Evolutionary conservation across 2,888 invertebrate species (phyloP).

Genomic region (Branchipolynoe longqiensis): DNA sequence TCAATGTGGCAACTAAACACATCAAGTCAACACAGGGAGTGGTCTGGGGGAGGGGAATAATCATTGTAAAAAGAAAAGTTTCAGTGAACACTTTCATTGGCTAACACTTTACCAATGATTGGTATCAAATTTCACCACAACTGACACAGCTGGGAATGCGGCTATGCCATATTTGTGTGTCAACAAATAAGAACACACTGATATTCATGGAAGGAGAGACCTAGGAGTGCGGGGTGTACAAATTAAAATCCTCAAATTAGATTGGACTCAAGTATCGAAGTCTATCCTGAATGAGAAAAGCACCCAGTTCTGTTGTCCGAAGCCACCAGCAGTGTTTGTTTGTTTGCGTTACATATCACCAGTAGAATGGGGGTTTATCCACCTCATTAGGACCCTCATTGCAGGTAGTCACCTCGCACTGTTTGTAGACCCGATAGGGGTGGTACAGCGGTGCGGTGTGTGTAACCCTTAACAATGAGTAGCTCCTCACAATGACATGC

Average conservation of each 20-base stretch:
- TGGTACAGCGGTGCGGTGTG: too few relatives aligned
- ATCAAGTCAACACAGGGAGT: conserved; percentile 31
- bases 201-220: conserved; percentile 27
- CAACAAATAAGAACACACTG: not conserved
- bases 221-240: not conserved
- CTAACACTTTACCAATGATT: not conserved
- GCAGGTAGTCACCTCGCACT: too few relatives aligned
- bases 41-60: too few relatives aligned
- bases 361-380: too few relatives aligned
- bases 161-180: not conserved
- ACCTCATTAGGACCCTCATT: too few relatives aligned
- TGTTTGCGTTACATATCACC: conserved; percentile 15
- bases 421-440: too few relatives aligned
- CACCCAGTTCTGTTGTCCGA: conserved; percentile 47
- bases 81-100: not conserved
- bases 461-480: too few relatives aligned
- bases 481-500: too few relatives aligned
- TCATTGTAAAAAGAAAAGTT: conserved; percentile 5
- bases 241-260: conserved; percentile 26
- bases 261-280: conserved; percentile 52
- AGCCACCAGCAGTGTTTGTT: conserved; percentile 51
- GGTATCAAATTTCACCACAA: not conserved
- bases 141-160: not conserved
- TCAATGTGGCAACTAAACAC: conserved; percentile 2
- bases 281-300: conserved; percentile 52